A percentile compares a stretch with the other conserved stretches of the same genome.
phyloP scores from a whole-genome alignment of 35 echinoderm and acorn worm species.

The Ptychodera flava region DNA sequence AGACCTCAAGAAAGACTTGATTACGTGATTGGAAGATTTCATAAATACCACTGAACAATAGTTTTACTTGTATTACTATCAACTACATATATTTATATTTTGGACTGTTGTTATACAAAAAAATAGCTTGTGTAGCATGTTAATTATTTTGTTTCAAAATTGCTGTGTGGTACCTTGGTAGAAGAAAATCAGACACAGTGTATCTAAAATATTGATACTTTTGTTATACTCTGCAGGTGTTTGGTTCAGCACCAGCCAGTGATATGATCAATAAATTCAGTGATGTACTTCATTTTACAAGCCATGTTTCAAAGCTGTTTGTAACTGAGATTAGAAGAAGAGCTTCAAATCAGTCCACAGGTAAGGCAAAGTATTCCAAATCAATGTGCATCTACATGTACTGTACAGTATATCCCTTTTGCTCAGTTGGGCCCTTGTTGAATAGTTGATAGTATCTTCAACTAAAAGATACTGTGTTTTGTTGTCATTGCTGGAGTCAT shows the following conservation, averaged over 20 bases:
- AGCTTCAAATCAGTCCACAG: constrained; percentile 73
- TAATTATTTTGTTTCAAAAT: too few relatives aligned
- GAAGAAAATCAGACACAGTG: not conserved
- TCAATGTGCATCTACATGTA: not conserved
- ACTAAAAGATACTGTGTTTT: constrained; percentile 15
- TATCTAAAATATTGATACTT: not conserved
- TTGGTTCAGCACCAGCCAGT: constrained; percentile 72
- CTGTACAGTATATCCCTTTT: not conserved
- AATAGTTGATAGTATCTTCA: not conserved
- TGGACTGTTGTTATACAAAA: too few relatives aligned
- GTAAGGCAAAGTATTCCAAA: not conserved
- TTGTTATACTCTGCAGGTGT: too few relatives aligned
- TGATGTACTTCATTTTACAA: constrained; percentile 90
- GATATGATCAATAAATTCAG: constrained; percentile 98
- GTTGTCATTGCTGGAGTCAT: not conserved
- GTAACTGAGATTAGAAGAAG: constrained; percentile 83
- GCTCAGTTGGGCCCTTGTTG: not conserved
- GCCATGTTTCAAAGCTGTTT: constrained; percentile 82
- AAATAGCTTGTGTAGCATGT: too few relatives aligned
- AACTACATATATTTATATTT: too few relatives aligned
- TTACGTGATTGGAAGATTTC: too few relatives aligned
- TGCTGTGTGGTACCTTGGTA: too few relatives aligned
- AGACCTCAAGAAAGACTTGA: too few relatives aligned
- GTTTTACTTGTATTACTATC: too few relatives aligned
- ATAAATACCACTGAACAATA: too few relatives aligned